These are phyloP conservation scores for Agonum fuliginosum DNA, from an alignment of 2,888 invertebrate species.

Conservation along the genomic window DNA sequence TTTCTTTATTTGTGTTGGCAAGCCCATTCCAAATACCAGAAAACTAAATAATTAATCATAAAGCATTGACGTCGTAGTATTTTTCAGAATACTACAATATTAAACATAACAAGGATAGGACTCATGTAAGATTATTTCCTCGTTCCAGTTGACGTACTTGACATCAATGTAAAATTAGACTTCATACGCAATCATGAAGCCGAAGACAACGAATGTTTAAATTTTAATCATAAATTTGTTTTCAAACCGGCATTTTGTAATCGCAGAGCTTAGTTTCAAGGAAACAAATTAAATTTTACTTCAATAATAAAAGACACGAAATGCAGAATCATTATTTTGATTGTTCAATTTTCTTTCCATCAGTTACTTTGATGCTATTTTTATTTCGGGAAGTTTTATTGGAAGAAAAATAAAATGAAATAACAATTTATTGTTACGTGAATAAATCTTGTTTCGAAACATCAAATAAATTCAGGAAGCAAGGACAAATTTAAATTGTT, in stretches of 20 bases:
- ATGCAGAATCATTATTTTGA: slow-evolving; percentile 14
- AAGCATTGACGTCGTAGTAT: slow-evolving; percentile 26
- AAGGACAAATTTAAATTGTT: too few species aligned
- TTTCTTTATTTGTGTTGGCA: slow-evolving; percentile 29
- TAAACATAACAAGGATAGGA: slow-evolving; percentile 19
- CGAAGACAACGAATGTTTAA: slow-evolving; percentile 7
- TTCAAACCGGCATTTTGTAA: neutral
- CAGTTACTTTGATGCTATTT: slow-evolving; percentile 1
- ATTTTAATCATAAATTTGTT: slow-evolving; percentile 22
- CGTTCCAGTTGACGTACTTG: slow-evolving; percentile 18
- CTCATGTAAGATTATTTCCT: slow-evolving; percentile 26
- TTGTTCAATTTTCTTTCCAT: slow-evolving; percentile 25
- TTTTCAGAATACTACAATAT: slow-evolving; percentile 29
- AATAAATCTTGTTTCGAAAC: neutral
- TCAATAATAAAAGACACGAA: neutral
- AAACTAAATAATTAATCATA: slow-evolving; percentile 28
- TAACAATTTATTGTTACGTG: neutral
- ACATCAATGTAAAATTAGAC: slow-evolving; percentile 27
- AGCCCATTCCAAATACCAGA: neutral
- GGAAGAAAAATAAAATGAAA: neutral
- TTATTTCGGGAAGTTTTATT: slow-evolving; percentile 1
- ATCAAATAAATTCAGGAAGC: too few species aligned
- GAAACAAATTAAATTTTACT: slow-evolving; percentile 33
- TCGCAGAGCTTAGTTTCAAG: slow-evolving; percentile 18
- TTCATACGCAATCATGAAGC: neutral